Conservation (phyloP, 2,113 vertebrate genomes). For the Cynopterus brachyotis region DNA sequence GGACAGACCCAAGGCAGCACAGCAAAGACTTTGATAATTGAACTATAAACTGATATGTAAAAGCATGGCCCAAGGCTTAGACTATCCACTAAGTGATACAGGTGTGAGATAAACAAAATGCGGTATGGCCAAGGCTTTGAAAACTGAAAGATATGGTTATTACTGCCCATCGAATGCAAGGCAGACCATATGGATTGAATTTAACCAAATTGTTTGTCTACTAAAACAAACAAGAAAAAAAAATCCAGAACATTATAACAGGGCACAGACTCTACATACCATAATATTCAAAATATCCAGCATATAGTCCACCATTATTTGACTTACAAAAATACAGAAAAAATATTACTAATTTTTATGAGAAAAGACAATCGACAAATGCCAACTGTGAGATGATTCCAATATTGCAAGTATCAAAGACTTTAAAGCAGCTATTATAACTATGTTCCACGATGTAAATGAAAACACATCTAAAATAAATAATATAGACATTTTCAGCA, state of each 20-base stretch:
- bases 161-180: not conserved
- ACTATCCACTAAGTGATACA: not conserved
- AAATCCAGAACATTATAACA: not conserved
- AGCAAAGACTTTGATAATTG: not conserved
- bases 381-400: not conserved
- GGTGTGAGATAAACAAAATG: not conserved
- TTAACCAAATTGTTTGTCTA: not conserved
- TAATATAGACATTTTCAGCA: not conserved
- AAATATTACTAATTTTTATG: not conserved
- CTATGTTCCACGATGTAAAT: not conserved
- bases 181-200: not conserved
- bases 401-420: not conserved
- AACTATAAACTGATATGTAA: not conserved
- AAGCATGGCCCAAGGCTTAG: not conserved
- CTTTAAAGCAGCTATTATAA: not conserved
- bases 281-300: not conserved
- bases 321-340: not conserved
- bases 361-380: not conserved
- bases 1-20: not conserved
- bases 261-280: not conserved
- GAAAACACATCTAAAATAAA: not conserved
- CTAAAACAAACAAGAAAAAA: not conserved
- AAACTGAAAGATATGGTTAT: not conserved
- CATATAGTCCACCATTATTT: not conserved
- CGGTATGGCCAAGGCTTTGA: not conserved